These are phyloP conservation scores for Mionectes olivaceus DNA, from an alignment of 2,797 vertebrate genomes.

Conservation along the genomic window DNA sequence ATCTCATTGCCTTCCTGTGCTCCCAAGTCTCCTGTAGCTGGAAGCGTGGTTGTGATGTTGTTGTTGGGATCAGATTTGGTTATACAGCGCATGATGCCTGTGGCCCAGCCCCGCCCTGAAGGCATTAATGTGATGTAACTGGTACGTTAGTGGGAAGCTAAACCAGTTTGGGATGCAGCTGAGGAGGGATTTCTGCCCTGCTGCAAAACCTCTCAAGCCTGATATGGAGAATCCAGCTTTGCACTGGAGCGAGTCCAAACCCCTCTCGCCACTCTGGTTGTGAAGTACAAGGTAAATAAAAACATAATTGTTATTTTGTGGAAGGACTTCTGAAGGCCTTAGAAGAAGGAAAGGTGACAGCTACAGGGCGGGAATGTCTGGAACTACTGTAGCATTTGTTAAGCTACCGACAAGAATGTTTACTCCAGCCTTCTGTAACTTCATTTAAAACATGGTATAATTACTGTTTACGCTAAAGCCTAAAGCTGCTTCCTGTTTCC, in stretches of 20 bases:
- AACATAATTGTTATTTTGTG: neutral
- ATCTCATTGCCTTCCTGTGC: neutral
- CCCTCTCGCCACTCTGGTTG: neutral
- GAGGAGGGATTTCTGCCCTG: neutral
- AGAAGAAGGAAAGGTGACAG: neutral
- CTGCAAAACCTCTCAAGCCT: neutral
- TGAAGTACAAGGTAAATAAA: constrained; percentile 34
- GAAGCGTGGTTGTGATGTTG: neutral
- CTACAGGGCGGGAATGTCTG: neutral
- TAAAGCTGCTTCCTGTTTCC: constrained; percentile 46
- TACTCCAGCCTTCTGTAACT: neutral
- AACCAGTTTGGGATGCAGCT: constrained; percentile 3
- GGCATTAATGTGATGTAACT: neutral
- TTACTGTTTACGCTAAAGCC: neutral
- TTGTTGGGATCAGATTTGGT: neutral
- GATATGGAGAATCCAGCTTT: neutral
- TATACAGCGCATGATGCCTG: neutral
- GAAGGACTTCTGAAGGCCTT: neutral
- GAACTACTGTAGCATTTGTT: neutral
- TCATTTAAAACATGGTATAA: constrained; percentile 30
- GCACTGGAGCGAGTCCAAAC: neutral
- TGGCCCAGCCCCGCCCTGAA: neutral
- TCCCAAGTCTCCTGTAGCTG: neutral
- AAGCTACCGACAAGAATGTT: neutral
- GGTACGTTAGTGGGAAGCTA: neutral